phyloP scores from a whole-genome alignment of 2,888 invertebrate genomes.

The Chesias legatella region DNA sequence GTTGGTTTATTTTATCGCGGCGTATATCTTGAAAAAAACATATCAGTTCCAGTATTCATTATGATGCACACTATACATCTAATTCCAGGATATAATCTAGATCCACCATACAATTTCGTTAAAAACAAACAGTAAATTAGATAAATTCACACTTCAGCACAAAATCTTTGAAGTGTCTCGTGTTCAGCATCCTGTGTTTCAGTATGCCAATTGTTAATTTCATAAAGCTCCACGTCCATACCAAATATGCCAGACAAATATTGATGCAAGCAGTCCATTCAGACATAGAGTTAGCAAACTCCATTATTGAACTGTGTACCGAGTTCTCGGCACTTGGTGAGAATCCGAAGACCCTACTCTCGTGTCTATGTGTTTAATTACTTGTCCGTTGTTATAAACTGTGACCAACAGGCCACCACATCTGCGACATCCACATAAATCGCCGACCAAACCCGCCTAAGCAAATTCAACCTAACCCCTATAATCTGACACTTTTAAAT shows the following conservation, averaged over 20 bases:
- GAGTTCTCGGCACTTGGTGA: background rate
- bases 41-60: too few species aligned
- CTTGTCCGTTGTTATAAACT: conserved; percentile 68
- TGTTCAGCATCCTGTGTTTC: too few species aligned
- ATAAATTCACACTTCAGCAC: too few species aligned
- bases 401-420: conserved; percentile 56
- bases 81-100: too few species aligned
- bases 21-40: too few species aligned
- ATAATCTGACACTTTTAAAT: conserved; percentile 69
- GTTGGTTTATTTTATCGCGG: too few species aligned
- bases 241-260: background rate
- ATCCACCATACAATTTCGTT: too few species aligned
- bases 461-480: conserved; percentile 56
- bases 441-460: conserved; percentile 60
- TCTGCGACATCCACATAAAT: conserved; percentile 62
- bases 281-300: conserved; percentile 11
- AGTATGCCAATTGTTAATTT: too few species aligned
- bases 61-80: too few species aligned
- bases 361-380: conserved; percentile 65
- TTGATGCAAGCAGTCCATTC: conserved; percentile 10
- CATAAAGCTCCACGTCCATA: too few species aligned
- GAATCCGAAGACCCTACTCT: conserved; percentile 36
- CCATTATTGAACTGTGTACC: conserved; percentile 7
- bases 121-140: too few species aligned
- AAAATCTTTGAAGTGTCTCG: too few species aligned